These are phyloP conservation scores for Oenanthe oenanthe DNA, from an alignment of 2,113 vertebrate genomes.

Conservation along the genomic window DNA sequence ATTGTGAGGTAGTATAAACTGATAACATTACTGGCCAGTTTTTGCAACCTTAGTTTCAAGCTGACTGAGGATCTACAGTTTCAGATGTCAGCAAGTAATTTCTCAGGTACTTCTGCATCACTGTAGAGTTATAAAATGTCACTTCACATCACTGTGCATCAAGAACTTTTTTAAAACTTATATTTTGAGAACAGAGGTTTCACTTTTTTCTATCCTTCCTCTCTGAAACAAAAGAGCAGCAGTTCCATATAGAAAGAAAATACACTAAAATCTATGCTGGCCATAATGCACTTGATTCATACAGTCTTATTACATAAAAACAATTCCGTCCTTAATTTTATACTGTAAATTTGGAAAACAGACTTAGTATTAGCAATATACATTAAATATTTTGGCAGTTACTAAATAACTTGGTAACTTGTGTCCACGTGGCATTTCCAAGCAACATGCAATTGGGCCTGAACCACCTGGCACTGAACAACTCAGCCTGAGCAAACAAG, in stretches of 20 bases:
- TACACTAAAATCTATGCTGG: accelerated
- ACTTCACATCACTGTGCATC: not conserved
- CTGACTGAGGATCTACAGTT: not conserved
- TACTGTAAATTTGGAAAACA: not conserved
- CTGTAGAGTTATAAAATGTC: not conserved
- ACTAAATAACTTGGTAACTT: not conserved
- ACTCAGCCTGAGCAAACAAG: not conserved
- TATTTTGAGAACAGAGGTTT: not conserved
- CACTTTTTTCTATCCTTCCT: not conserved
- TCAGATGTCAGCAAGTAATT: not conserved
- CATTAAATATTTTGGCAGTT: not conserved
- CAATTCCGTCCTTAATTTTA: not conserved
- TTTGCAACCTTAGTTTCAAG: not conserved
- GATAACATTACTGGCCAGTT: not conserved
- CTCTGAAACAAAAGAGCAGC: not conserved
- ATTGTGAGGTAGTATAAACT: not conserved
- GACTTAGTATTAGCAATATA: not conserved
- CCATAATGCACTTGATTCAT: not conserved
- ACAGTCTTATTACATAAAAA: not conserved
- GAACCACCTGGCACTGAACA: not conserved
- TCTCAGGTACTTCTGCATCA: not conserved
- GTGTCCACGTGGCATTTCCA: not conserved
- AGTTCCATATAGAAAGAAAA: not conserved
- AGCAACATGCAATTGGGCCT: not conserved
- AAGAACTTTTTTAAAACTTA: not conserved